phyloP scores from a whole-genome alignment of 2,113 vertebrate genomes.

The Mormyrus iriodes region DNA sequence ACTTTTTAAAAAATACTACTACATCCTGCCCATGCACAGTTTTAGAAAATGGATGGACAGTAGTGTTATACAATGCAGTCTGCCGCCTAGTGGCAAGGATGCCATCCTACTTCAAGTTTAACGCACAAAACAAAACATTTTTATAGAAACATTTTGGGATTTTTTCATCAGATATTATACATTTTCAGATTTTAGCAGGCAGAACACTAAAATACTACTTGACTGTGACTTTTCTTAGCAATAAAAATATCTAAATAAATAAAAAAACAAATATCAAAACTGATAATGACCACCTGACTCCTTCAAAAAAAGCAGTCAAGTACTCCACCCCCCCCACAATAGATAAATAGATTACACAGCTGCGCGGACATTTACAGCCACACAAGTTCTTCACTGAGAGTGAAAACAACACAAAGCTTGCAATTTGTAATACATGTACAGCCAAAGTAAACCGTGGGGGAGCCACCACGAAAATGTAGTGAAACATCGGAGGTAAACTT shows the following conservation, averaged over 20 bases:
- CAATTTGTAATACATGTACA: no score
- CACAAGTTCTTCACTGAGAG: no score
- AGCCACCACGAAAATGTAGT: no score
- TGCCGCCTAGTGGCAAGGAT: conserved; percentile 2
- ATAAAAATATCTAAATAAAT: background rate
- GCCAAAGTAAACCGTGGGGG: no score
- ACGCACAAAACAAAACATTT: background rate
- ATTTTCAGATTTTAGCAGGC: background rate
- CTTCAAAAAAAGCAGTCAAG: background rate
- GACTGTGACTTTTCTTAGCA: background rate
- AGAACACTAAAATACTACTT: background rate
- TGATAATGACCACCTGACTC: background rate
- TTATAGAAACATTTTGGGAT: background rate
- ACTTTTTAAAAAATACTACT: background rate
- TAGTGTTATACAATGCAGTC: background rate
- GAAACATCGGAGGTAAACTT: no score
- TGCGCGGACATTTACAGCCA: no score
- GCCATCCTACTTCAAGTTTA: background rate
- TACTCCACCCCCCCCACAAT: background rate
- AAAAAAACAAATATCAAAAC: background rate
- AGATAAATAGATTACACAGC: no score
- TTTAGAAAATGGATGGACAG: background rate
- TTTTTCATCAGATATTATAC: background rate
- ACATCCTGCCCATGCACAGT: background rate
- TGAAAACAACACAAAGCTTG: no score